These are phyloP conservation scores for Plagodis dolabraria DNA, from an alignment of 2,888 invertebrate genomes.

Conservation along the genomic window DNA sequence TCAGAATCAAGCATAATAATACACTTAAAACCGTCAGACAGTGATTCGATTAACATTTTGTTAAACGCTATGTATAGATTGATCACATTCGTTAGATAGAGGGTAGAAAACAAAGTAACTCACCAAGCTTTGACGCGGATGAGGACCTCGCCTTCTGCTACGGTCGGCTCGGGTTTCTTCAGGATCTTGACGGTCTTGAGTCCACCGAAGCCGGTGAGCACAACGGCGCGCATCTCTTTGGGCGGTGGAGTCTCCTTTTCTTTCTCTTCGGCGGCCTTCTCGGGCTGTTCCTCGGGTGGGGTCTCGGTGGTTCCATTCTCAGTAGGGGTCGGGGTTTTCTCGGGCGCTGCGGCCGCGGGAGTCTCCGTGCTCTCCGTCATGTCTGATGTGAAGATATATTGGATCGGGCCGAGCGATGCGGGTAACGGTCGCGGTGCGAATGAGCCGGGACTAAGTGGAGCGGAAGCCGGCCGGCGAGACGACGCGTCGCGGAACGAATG, in stretches of 20 bases:
- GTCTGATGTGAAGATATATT: conserved; percentile 30
- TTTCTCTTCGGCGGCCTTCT: conserved; percentile 82
- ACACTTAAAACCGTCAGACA: conserved; percentile 3
- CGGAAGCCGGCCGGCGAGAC: conserved; percentile 74
- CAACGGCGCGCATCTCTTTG: conserved; percentile 94
- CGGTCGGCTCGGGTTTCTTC: conserved; percentile 90
- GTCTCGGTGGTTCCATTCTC: conserved; percentile 80
- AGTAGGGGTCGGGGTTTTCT: conserved; percentile 85
- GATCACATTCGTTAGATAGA: conserved; percentile 20
- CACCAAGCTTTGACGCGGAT: conserved; percentile 94
- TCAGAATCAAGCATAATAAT: neutral
- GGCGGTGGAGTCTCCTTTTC: conserved; percentile 85
- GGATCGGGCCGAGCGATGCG: conserved; percentile 59
- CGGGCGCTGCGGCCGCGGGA: conserved; percentile 80
- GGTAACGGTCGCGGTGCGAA: conserved; percentile 70
- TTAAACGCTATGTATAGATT: neutral
- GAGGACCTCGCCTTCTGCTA: conserved; percentile 90
- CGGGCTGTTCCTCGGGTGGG: conserved; percentile 79
- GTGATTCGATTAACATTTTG: neutral
- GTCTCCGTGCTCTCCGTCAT: conserved; percentile 84
- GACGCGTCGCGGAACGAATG: conserved; percentile 83
- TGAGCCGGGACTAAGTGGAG: conserved; percentile 63
- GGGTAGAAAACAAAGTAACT: conserved; percentile 69
- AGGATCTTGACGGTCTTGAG: conserved; percentile 93
- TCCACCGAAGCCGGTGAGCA: conserved; percentile 94